phyloP scores from a whole-genome alignment of 1,140 invertebrate genomes.

The Bathynomus jamesi region DNA sequence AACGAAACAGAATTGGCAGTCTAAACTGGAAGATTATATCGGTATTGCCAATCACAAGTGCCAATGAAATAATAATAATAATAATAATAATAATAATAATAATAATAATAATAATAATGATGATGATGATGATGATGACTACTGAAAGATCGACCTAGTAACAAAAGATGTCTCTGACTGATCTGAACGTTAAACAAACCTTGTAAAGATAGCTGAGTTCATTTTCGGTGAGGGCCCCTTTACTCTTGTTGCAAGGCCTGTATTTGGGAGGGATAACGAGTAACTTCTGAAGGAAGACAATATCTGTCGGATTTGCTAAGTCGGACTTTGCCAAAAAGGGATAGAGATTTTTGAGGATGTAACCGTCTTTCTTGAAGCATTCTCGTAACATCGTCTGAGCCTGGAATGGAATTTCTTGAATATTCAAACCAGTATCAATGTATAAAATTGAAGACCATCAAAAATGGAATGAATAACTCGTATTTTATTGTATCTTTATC shows the following conservation, averaged over 20 bases:
- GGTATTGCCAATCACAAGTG: too few relatives aligned
- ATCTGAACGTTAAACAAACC: too few relatives aligned
- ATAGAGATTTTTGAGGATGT: constrained; percentile 60
- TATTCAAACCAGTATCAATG: neutral
- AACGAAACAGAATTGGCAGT: too few relatives aligned
- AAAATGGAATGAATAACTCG: neutral
- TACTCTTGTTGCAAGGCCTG: constrained; percentile 52
- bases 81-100: too few relatives aligned
- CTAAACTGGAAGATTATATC: too few relatives aligned
- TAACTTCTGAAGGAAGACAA: constrained; percentile 79
- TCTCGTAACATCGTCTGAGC: constrained; percentile 59
- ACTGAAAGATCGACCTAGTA: too few relatives aligned
- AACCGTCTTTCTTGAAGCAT: constrained; percentile 67
- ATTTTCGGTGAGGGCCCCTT: constrained; percentile 28
- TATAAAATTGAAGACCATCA: neutral
- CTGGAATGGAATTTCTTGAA: constrained; percentile 33
- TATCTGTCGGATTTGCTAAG: constrained; percentile 62
- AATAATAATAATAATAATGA: too few relatives aligned
- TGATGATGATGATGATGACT: too few relatives aligned
- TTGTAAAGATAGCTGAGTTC: constrained; percentile 20
- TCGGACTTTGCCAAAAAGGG: constrained; percentile 57
- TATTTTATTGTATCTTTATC: neutral
- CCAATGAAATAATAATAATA: too few relatives aligned
- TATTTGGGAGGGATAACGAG: constrained; percentile 78
- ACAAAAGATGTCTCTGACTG: too few relatives aligned